These are phyloP conservation scores for Scaptomyza flava DNA, from an alignment of 2,888 invertebrate genomes.

Conservation along the genomic window DNA sequence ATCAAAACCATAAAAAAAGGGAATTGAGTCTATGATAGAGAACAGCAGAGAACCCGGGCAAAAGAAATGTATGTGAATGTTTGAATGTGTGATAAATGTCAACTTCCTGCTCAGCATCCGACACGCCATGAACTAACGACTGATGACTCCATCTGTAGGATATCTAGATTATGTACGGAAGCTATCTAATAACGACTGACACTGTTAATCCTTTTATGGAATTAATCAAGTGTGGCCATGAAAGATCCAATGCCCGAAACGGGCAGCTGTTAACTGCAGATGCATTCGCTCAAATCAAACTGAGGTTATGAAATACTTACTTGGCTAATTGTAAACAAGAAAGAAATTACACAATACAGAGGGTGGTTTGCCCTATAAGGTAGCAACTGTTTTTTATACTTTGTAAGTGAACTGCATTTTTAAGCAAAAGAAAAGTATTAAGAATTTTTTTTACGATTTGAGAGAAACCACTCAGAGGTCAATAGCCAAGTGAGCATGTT, in stretches of 20 bases:
- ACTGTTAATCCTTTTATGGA: constrained; percentile 74
- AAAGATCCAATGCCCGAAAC: constrained; percentile 37
- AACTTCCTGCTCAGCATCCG: constrained; percentile 80
- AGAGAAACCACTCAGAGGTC: constrained; percentile 28
- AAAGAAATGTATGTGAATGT: not conserved
- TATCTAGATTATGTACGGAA: constrained; percentile 68
- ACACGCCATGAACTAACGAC: constrained; percentile 56
- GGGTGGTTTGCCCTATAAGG: not conserved
- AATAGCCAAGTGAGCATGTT: constrained; percentile 48
- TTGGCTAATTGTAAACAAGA: constrained; percentile 12
- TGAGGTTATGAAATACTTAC: not conserved
- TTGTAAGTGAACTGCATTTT: not conserved
- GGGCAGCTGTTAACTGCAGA: constrained; percentile 50
- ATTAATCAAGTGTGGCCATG: constrained; percentile 79
- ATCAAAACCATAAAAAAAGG: constrained; percentile 33
- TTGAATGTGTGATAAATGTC: constrained; percentile 78
- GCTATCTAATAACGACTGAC: constrained; percentile 66
- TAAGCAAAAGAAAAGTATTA: too few relatives aligned
- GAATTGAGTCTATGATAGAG: constrained; percentile 19
- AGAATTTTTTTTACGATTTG: not conserved
- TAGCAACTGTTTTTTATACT: not conserved
- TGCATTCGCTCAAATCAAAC: constrained; percentile 14
- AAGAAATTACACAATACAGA: not conserved
- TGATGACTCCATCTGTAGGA: constrained; percentile 67
- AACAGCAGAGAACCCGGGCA: constrained; percentile 19